Base-by-base conservation (phyloP, 1,140 invertebrate genomes). In the Drosophila orosa region DNA sequence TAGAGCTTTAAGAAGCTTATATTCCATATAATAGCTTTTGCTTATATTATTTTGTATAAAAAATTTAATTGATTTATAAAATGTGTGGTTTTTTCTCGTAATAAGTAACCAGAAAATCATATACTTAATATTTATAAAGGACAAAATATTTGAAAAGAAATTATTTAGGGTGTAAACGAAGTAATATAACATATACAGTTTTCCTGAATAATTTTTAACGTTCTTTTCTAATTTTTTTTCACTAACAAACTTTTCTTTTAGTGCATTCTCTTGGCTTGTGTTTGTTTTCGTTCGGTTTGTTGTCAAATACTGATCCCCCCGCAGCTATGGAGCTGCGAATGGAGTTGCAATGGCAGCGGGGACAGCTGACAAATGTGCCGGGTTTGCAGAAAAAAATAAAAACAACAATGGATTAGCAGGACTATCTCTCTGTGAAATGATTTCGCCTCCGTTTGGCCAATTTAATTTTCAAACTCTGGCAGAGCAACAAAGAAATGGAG, bases 361-460 rank as follows among this genome's bases (percentile, higher is more conserved):
- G 39, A 72, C 69, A 73, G 13, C 31, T 73, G 67, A 73, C 69
- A 73, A 73, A 73, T 73, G 69, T 54, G n/a, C 69, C 4, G 56
- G 56, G 47, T 39, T 35, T 27, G 6, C 33, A 24, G 24, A 25
- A 56, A 27, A 45, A n/a, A 39, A n/a, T 52, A 37, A 39, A 33
- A 39, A 48, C 45, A 61, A 52, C 69, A 45, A 73, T 61, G 37
- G 69, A 73, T 73, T 73, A 42, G 45, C 68, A 39, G 25, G 56
- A 27, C 45, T 31, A 73, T 57, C 19, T 47, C n/a, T 61, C 69
- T n/a, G 31, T 42, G 44, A 42, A 73, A 60, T 73, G 29, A 42
- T 39, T 68, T 19, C 35, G 24, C 27, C 55, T 50, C 45, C 12
- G 25, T 48, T 54, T 35, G n/a, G 56, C 19, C 33, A 73, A 73